These are phyloP conservation scores for Batillaria attramentaria DNA, from an alignment of 1,140 invertebrate species.

Conservation along the genomic window DNA sequence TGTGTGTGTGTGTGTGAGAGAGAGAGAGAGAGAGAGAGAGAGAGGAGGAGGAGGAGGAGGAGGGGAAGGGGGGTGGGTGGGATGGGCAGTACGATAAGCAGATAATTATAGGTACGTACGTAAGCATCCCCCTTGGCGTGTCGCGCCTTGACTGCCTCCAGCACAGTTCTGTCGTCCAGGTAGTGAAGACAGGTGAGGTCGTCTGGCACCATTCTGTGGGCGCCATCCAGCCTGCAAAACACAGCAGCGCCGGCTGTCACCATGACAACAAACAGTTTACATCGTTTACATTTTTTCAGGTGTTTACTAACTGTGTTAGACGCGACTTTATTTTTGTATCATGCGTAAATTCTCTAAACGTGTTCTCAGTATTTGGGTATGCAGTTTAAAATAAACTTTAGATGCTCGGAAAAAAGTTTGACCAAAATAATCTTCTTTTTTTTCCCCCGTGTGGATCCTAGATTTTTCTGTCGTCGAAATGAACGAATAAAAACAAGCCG, in stretches of 20 bases:
- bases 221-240: constrained; percentile 13
- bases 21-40: neutral
- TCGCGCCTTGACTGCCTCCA: constrained; percentile 47
- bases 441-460: too few species aligned
- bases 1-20: neutral
- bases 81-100: neutral
- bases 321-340: neutral
- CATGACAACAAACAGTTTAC: neutral
- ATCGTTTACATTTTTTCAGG: neutral
- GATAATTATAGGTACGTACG: constrained; percentile 39
- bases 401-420: neutral
- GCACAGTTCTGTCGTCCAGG: constrained; percentile 48
- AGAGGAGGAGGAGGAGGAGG: too few species aligned
- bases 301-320: neutral
- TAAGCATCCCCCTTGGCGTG: constrained; percentile 48
- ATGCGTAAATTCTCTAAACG: too few species aligned
- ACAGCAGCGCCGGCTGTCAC: neutral
- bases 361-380: neutral
- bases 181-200: constrained; percentile 49
- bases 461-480: too few species aligned
- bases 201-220: constrained; percentile 25
- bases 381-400: too few species aligned
- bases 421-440: neutral
- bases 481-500: too few species aligned
- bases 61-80: too few species aligned